Evolutionary conservation across 2,797 vertebrate genomes (phyloP), one percentile per base, ranked within the genome.

Genomic region (Salmo trutta): DNA sequence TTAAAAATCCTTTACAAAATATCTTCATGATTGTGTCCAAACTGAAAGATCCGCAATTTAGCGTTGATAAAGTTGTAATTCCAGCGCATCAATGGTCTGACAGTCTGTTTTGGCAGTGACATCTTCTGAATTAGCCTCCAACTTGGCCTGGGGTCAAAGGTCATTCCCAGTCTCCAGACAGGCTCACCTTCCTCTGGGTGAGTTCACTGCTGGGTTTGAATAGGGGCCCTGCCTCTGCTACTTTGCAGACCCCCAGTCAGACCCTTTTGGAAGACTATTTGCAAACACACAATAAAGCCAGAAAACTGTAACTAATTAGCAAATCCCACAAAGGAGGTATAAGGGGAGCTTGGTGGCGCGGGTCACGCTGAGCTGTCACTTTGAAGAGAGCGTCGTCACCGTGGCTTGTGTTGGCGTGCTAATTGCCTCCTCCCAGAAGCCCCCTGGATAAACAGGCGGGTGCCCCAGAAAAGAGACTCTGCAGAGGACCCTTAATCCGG

Each of bases 401-500:
- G 17, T 5, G 51, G 70, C 67, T 87, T 64, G 73, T 82, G 78
- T 86, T 84, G 54, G 77, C 52, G n/a, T 77, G 82, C 76, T 88
- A 85, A 86, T 88, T 87, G 82, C 62, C 76, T 77, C 78, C 77
- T 73, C 21, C 75, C 73, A 78, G 70, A 79, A 81, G 65, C 75
- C 56, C 7, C 31, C 77, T 81, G 72, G 71, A 76, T 76, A 88
- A 82, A 87, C 78, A 80, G 73, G 4, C 19, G 54, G 5, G 24
- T n/a, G 7, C 7, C 24, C 65, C 65, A 12, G 24, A 29, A 29
- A 66, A n/a, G 5, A 64, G 59, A 64, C 59, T 64, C 59, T 65
- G 21, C 62, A 4, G 62, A 27, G 62, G 24, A 67, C 65, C 15
- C 27, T 31, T 16, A 31, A 67, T 67, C 27, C 29, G 24, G 12